Base-by-base conservation (phyloP, 1,140 invertebrate genomes). In the Drosophila lacteicornis region DNA sequence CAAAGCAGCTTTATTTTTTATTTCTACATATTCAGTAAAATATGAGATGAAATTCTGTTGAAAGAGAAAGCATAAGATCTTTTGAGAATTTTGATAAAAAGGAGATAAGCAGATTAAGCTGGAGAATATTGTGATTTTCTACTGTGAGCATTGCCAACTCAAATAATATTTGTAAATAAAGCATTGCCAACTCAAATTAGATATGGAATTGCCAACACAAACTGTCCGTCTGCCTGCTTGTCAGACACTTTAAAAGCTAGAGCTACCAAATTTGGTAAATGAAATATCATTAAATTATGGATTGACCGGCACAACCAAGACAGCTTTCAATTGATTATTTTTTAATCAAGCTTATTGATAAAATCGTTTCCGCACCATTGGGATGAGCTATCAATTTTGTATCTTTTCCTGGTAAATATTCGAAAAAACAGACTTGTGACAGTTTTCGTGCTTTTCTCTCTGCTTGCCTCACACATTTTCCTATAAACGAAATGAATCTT, bases 401-500 rank as follows among this genome's bases (percentile, higher is more conserved):
- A 15, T 22, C 3, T 22, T 66, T 47, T 25, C 8, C 3, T 8
- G 4, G 1, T 11, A 50, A 67, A 67, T 50, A 25, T 42, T 50
- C 19, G 38, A 38, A 27, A 27, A 60, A 60, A 47, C 58, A 45
- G 53, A 74, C 30, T 73, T 50, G 68, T 74, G 70, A 74, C 70
- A 60, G 43, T 74, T 74, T 58, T 69, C n/a, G 9, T 50, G 43
- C 7, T 43, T 50, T 38, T 22, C 25, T 36, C 15, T 68, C 27
- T 6, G 43, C 33, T n/a, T 22, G 33, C 13, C 15, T 45, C 19
- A 25, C 68, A 60, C 30, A 73, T 74, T 74, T 73, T 70, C 55
- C 55, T 38, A 60, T 74, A 74, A 60, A 60, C 45, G 67, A 43
- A 73, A 60, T 73, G 70, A 74, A 74, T 74, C 68, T 74, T 74